Base-by-base conservation (phyloP, 2,113 vertebrate genomes). In the Channa argus region DNA sequence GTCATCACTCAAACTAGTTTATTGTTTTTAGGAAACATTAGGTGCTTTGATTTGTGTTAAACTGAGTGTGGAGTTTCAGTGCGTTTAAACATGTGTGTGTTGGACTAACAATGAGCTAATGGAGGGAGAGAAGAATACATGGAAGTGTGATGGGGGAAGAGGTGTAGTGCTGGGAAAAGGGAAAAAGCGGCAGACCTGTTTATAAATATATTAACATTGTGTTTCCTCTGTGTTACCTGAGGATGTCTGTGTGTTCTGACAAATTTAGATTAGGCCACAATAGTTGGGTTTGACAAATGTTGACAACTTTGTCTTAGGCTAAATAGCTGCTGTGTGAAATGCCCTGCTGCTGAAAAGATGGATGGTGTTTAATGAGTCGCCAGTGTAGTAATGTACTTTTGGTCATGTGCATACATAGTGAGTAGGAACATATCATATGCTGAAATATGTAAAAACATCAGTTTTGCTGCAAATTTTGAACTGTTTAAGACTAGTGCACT, bases 71-170 rank as follows among this genome's bases (percentile, higher is more conserved):
- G 34, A 24, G 24, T 24, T 24, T 34, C 69, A 55, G 15, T 13
- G 41, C 38, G 37, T 61, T 2, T 24, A 24, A 55, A 37, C 5
- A 4, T 37, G 0, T 38, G 56, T 44, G 59, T 55, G 8, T 39
- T 51, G 54, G 45, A 75, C 15, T 71, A 86, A 82, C 77, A 53
- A 53, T 82, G 75, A 86, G 67, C 70, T 85, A 63, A 91, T 75
- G 68, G 79, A 76, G 6, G 36, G n/a, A 67, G 36, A 77, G 77
- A 83, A 88, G 74, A 88, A 90, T 89, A 59, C 47, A 8, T 74
- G 86, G 88, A 90, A 89, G 83, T 87, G 77, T 62, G 77, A 44
- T 61, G 15, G 66, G 43, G 11, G 63, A 49, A 58, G 14, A 60
- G 4, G 11, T 13, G 39, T 52, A 75, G 64, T 1, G 0, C 6